Percentiles rank a stretch among this genome's conserved stretches.
Evolutionary conservation across 2,113 vertebrate species (phyloP).

Genomic region (Nothocercus julius): DNA sequence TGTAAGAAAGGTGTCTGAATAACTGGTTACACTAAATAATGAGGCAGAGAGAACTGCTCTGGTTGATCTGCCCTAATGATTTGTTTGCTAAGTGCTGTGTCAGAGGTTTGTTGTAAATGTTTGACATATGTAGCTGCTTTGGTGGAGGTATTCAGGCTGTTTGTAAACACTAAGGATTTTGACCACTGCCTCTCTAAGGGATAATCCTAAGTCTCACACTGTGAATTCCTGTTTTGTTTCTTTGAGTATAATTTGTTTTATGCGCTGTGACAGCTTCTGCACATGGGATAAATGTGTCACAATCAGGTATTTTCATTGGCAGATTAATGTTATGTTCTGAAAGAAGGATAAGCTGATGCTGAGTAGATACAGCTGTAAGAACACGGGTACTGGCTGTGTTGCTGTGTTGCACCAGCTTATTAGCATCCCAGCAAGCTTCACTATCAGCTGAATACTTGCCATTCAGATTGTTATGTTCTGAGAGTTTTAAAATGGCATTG

Average conservation of each 20-base stretch:
- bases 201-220: not conserved
- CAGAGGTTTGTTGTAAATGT: not conserved
- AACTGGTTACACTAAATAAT: not conserved
- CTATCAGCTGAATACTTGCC: not conserved
- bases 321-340: not conserved
- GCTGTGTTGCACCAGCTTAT: not conserved
- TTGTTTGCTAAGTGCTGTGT: not conserved
- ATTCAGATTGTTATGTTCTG: not conserved
- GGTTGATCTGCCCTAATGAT: not conserved
- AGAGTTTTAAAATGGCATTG: not conserved
- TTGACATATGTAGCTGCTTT: not conserved
- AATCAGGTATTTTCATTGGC: not conserved
- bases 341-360: not conserved
- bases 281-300: not conserved
- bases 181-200: not conserved
- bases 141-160: not conserved
- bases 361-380: not conserved
- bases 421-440: not conserved
- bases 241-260: not conserved
- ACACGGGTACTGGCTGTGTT: not conserved
- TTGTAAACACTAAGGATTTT: rapidly evolving
- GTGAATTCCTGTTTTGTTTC: not conserved
- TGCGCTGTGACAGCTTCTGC: not conserved
- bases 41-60: not conserved
- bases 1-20: not conserved